Percentiles rank a stretch among this genome's conserved stretches.
Conservation (phyloP, 2,113 vertebrate genomes). For the Cheilinus undulatus region DNA sequence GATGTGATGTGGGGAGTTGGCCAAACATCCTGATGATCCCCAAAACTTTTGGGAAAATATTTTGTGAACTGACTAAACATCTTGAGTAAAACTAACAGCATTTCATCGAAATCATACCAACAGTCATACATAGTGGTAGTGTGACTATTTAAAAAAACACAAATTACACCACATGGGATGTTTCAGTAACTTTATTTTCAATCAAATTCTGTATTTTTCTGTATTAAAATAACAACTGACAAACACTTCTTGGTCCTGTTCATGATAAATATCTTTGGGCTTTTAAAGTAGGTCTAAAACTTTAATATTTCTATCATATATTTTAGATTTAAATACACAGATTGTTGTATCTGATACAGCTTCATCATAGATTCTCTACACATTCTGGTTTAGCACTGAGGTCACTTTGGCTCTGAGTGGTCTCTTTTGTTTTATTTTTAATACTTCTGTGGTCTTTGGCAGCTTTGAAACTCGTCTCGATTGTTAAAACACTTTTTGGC, state of each 20-base stretch:
- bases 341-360: conserved; percentile 11
- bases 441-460: conserved; percentile 35
- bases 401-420: conserved; percentile 63
- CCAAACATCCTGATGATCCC: too few relatives aligned
- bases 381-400: conserved; percentile 40
- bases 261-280: conserved; percentile 27
- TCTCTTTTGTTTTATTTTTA: conserved; percentile 37
- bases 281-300: conserved; percentile 20
- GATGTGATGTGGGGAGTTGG: too few relatives aligned
- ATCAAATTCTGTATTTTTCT: conserved; percentile 36
- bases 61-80: too few relatives aligned
- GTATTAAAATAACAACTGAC: not conserved
- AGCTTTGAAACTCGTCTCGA: conserved; percentile 23
- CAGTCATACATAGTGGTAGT: too few relatives aligned
- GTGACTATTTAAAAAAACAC: not conserved
- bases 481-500: conserved; percentile 24
- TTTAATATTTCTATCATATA: conserved; percentile 22
- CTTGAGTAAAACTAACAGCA: too few relatives aligned
- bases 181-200: conserved; percentile 4
- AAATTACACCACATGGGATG: not conserved
- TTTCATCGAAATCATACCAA: too few relatives aligned
- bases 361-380: conserved; percentile 10
- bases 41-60: too few relatives aligned
- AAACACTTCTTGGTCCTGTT: conserved; percentile 14
- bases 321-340: conserved; percentile 41